Conservation (phyloP, 2,797 vertebrate species). For the Arctocebus calabarensis region DNA sequence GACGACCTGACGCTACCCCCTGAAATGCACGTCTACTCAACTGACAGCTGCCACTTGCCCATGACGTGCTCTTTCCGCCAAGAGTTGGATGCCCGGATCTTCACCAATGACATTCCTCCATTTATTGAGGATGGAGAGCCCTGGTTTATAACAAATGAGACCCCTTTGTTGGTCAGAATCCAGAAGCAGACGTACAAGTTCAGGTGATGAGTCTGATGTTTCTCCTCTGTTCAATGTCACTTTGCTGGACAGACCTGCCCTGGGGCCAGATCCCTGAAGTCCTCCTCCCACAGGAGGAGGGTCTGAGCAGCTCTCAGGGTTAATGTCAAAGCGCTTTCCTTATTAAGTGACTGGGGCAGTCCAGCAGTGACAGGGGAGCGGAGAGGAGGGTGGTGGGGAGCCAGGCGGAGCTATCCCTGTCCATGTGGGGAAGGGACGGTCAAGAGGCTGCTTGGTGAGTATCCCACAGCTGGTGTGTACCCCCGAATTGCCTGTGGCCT, state of each 20-base stretch:
- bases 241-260: not conserved
- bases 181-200: constrained; percentile 89
- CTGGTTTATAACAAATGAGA: constrained; percentile 78
- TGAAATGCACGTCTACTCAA: constrained; percentile 88
- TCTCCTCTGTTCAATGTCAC: fast-evolving
- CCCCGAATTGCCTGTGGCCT: fast-evolving
- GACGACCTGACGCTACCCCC: constrained; percentile 88
- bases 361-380: fast-evolving
- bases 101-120: constrained; percentile 55
- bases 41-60: constrained; percentile 90
- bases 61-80: constrained; percentile 85
- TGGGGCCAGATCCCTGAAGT: fast-evolving
- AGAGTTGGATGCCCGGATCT: constrained; percentile 89
- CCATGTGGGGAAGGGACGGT: not conserved
- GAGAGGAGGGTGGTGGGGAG: not conserved
- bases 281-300: no score
- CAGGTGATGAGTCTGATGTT: constrained; percentile 85
- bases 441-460: not conserved
- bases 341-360: fast-evolving
- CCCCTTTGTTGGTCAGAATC: constrained; percentile 87
- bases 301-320: fast-evolving
- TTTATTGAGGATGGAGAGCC: constrained; percentile 63
- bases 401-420: not conserved
- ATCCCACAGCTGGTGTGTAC: no score
- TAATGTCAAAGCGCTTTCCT: fast-evolving